These are phyloP conservation scores for Xiphydria camelus DNA, from an alignment of 2,888 invertebrate genomes.

Conservation along the genomic window DNA sequence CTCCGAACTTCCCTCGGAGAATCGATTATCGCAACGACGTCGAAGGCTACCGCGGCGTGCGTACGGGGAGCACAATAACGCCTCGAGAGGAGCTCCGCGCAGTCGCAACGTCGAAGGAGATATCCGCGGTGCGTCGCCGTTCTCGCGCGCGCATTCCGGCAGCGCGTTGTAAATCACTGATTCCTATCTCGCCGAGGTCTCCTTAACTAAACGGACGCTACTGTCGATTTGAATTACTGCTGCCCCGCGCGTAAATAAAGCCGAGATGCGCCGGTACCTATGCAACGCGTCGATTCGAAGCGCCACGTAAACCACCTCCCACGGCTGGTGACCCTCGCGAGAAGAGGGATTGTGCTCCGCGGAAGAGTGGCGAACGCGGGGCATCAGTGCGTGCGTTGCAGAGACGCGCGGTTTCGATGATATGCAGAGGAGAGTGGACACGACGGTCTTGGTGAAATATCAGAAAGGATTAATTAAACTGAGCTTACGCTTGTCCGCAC, in stretches of 20 bases:
- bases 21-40: too few species aligned
- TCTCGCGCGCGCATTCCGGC: slow-evolving; percentile 45
- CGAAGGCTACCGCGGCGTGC: too few species aligned
- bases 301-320: slow-evolving; percentile 41
- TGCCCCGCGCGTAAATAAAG: slow-evolving; percentile 24
- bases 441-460: too few species aligned
- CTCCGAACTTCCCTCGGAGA: too few species aligned
- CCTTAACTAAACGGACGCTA: slow-evolving; percentile 43
- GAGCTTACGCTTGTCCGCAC: too few species aligned
- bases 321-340: slow-evolving; percentile 22
- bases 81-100: too few species aligned
- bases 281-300: slow-evolving; percentile 33
- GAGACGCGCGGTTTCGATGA: too few species aligned
- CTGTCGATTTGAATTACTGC: slow-evolving; percentile 46
- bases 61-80: too few species aligned
- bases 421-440: too few species aligned
- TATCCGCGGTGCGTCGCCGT: slow-evolving; percentile 37
- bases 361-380: not conserved
- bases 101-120: too few species aligned
- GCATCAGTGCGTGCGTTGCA: not conserved
- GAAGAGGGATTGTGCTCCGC: not conserved
- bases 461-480: too few species aligned
- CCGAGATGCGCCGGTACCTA: slow-evolving; percentile 3
- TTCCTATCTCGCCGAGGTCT: slow-evolving; percentile 36
- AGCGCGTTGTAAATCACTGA: slow-evolving; percentile 44